Evolutionary conservation across 1,140 invertebrate genomes (phyloP).

Genomic region (Brachionus plicatilis): DNA sequence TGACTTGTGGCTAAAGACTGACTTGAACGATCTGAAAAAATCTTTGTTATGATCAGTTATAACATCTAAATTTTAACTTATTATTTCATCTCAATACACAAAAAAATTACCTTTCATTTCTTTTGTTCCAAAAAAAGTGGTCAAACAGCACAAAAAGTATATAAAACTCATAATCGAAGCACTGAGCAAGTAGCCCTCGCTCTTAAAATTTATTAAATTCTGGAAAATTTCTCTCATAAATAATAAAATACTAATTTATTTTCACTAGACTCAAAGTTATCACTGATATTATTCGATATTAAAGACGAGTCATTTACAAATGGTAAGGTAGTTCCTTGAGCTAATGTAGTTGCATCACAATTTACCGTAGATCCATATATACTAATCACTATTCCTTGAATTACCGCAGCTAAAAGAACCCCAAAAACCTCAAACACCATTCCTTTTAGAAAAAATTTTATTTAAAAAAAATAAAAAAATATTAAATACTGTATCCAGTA

Average conservation of each 20-base stretch:
- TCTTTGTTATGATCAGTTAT: conserved; percentile 41
- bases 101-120: conserved; percentile 46
- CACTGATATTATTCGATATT: not conserved
- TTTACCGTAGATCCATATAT: conserved; percentile 14
- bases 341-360: not conserved
- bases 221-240: not conserved
- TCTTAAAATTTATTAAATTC: not conserved
- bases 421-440: conserved; percentile 50
- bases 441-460: conserved; percentile 42
- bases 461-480: no score
- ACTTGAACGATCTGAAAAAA: conserved; percentile 46
- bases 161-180: conserved; percentile 45
- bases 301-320: not conserved
- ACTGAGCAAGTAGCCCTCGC: conserved; percentile 44
- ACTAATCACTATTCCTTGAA: conserved; percentile 48
- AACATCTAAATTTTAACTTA: conserved; percentile 15
- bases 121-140: conserved; percentile 48
- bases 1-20: conserved; percentile 46
- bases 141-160: conserved; percentile 46
- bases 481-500: conserved; percentile 48
- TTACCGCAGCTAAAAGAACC: conserved; percentile 46
- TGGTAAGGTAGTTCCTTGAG: not conserved
- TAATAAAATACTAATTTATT: not conserved
- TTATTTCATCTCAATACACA: conserved; percentile 37
- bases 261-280: not conserved